Evolutionary conservation across 2,888 invertebrate genomes (phyloP).

Genomic region (Ariolimax columbianus): DNA sequence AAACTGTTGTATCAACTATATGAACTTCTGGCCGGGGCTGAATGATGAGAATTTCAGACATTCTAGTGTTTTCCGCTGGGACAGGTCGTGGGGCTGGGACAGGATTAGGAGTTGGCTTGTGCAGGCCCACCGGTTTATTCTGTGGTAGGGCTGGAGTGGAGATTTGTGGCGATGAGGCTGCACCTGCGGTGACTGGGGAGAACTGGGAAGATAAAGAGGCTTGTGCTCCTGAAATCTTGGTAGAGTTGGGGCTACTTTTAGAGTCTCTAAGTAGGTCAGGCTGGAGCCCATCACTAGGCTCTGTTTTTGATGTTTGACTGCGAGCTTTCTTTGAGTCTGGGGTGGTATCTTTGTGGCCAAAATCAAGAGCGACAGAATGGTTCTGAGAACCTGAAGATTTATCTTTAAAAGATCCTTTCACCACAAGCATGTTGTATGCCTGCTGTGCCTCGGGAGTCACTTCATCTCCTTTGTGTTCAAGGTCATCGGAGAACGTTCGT

Average conservation of each 20-base stretch:
- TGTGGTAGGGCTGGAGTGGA: constrained; percentile 33
- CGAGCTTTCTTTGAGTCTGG: background rate
- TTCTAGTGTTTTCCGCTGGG: constrained; percentile 56
- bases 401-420: constrained; percentile 80
- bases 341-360: background rate
- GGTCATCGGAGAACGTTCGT: constrained; percentile 91
- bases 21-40: constrained; percentile 67
- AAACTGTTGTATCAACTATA: constrained; percentile 67
- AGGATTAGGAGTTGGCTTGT: constrained; percentile 8
- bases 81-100: constrained; percentile 42
- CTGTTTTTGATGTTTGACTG: constrained; percentile 23
- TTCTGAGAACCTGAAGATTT: background rate
- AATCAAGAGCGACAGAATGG: background rate
- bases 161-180: background rate
- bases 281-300: background rate
- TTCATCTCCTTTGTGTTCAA: constrained; percentile 76
- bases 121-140: background rate
- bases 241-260: background rate
- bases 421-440: constrained; percentile 95
- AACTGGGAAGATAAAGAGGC: background rate
- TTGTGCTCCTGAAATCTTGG: background rate
- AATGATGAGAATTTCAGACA: constrained; percentile 62
- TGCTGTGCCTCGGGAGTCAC: constrained; percentile 91
- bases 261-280: constrained; percentile 35
- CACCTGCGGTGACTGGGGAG: constrained; percentile 15